Conservation (phyloP, 2,888 invertebrate species). For the Thymelicus acteon region DNA sequence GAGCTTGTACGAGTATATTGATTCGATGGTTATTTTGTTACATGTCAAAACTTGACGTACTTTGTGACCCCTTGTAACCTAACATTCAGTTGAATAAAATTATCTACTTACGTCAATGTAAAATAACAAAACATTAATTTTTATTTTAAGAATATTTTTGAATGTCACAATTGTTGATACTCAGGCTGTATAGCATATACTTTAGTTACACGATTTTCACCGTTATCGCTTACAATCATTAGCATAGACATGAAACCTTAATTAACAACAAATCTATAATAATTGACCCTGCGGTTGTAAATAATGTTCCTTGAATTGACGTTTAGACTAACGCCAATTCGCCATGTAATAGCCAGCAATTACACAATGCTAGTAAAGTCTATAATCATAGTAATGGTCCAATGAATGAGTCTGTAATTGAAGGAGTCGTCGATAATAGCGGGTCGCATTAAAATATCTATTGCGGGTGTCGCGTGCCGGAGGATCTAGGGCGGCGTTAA, state of each 20-base stretch:
- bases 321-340: not conserved
- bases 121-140: too few relatives aligned
- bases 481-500: conserved; percentile 48
- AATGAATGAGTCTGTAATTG: conserved; percentile 21
- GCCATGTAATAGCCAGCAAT: not conserved
- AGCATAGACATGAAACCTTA: not conserved
- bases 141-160: too few relatives aligned
- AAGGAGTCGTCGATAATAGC: conserved; percentile 38
- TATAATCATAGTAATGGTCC: conserved; percentile 17
- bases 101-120: too few relatives aligned
- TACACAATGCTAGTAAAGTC: conserved; percentile 1
- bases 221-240: too few relatives aligned
- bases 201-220: too few relatives aligned
- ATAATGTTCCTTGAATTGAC: not conserved
- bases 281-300: not conserved
- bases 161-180: too few relatives aligned
- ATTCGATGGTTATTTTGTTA: too few relatives aligned
- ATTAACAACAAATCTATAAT: conserved; percentile 3
- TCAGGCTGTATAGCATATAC: too few relatives aligned
- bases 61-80: too few relatives aligned
- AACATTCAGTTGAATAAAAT: too few relatives aligned
- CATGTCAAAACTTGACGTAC: too few relatives aligned
- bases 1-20: too few relatives aligned
- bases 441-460: conserved; percentile 46
- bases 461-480: conserved; percentile 47